phyloP scores from a whole-genome alignment of 2,888 invertebrate genomes.

The Erebia palarica region DNA sequence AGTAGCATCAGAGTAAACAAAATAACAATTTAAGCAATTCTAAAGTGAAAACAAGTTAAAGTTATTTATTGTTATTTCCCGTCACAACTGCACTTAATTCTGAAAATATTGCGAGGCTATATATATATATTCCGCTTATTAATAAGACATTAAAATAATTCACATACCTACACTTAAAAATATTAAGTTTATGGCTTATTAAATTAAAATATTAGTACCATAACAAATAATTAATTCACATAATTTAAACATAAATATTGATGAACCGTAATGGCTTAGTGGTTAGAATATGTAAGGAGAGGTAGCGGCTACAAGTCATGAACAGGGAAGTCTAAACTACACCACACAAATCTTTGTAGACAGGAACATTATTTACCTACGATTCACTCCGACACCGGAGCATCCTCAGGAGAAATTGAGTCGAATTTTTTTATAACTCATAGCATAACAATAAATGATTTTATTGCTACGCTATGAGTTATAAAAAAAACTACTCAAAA shows the following conservation, averaged over 20 bases:
- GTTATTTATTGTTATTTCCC: neutral
- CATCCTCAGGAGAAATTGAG: too few relatives aligned
- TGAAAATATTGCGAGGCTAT: neutral
- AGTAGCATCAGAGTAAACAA: too few relatives aligned
- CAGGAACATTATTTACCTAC: too few relatives aligned
- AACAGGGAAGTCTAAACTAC: neutral
- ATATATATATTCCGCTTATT: slow-evolving; percentile 6
- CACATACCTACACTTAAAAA: neutral
- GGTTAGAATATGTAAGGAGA: neutral
- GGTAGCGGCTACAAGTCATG: neutral
- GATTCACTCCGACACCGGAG: too few relatives aligned
- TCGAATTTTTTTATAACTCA: too few relatives aligned
- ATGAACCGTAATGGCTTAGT: neutral
- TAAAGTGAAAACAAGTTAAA: neutral
- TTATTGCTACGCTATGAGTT: too few relatives aligned
- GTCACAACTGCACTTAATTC: neutral
- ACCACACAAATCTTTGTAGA: too few relatives aligned
- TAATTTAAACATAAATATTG: neutral
- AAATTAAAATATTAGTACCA: neutral
- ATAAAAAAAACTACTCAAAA: too few relatives aligned
- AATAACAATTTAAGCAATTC: too few relatives aligned
- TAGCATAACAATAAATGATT: too few relatives aligned
- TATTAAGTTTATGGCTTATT: slow-evolving; percentile 1
- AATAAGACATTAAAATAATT: slow-evolving; percentile 7
- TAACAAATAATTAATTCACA: neutral